Evolutionary conservation across 2,888 invertebrate species (phyloP).

Genomic region (Elegia similella): DNA sequence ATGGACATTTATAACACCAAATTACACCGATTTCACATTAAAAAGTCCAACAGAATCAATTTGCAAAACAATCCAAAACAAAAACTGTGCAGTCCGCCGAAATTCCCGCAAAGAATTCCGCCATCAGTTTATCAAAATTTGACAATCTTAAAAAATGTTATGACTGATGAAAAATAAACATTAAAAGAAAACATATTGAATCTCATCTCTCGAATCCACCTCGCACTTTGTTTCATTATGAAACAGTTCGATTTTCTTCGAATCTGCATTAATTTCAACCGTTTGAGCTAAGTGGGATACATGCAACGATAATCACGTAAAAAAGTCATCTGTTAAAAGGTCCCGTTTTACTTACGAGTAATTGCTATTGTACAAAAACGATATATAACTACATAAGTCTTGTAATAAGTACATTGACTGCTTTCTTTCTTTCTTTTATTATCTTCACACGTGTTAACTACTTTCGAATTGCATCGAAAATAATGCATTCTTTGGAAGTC

Average conservation of each 20-base stretch:
- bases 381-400: background rate
- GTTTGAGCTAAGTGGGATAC: background rate
- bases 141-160: too few relatives aligned
- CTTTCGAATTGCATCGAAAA: background rate
- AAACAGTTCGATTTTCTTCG: background rate
- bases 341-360: background rate
- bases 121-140: too few relatives aligned
- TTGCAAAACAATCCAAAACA: too few relatives aligned
- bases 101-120: too few relatives aligned
- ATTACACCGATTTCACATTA: too few relatives aligned
- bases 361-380: background rate
- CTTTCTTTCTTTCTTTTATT: background rate
- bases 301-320: background rate
- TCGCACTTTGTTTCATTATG: background rate
- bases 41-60: too few relatives aligned
- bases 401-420: background rate
- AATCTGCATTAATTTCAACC: background rate
- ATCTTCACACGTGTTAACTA: conserved; percentile 5
- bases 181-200: too few relatives aligned
- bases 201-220: background rate
- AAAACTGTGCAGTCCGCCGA: too few relatives aligned
- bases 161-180: too few relatives aligned
- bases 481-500: background rate
- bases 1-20: too few relatives aligned
- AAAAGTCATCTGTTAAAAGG: background rate